These are phyloP conservation scores for Euplexia lucipara DNA, from an alignment of 2,888 invertebrate species.

Conservation along the genomic window DNA sequence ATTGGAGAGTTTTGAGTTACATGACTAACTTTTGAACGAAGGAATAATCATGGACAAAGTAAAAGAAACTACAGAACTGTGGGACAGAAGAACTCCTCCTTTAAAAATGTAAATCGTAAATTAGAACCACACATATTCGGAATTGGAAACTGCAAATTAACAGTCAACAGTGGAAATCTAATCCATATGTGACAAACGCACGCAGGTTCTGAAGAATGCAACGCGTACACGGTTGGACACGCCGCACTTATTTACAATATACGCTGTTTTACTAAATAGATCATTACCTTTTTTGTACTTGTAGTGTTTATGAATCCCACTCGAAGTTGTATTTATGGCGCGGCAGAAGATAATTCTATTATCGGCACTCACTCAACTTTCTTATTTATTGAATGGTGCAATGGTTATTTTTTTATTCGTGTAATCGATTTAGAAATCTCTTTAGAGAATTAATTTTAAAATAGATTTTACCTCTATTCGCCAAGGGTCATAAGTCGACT, in stretches of 20 bases:
- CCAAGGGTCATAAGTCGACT: neutral
- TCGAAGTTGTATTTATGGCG: constrained; percentile 33
- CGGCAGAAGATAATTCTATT: constrained; percentile 19
- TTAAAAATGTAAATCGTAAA: neutral
- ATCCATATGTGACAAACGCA: constrained; percentile 20
- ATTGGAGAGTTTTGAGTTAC: neutral
- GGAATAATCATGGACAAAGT: no score
- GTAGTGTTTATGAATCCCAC: constrained; percentile 20
- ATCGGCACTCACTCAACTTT: constrained; percentile 20
- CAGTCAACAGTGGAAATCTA: constrained; percentile 13
- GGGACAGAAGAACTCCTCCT: neutral
- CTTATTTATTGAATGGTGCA: constrained; percentile 23
- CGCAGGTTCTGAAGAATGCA: constrained; percentile 32
- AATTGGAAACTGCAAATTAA: neutral
- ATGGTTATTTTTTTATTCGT: neutral
- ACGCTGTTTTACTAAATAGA: constrained; percentile 51
- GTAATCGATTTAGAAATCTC: neutral
- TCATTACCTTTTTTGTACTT: constrained; percentile 23
- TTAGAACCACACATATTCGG: constrained; percentile 3
- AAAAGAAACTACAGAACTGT: neutral
- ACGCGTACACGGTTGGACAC: constrained; percentile 32
- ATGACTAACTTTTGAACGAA: neutral
- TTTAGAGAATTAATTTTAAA: neutral
- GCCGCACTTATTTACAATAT: constrained; percentile 35
- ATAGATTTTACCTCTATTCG: neutral